A percentile compares a stretch with the other conserved stretches of the same genome.
These are phyloP conservation scores for Ecdyonurus torrentis DNA, from an alignment of 2,888 invertebrate species.

Conservation along the genomic window DNA sequence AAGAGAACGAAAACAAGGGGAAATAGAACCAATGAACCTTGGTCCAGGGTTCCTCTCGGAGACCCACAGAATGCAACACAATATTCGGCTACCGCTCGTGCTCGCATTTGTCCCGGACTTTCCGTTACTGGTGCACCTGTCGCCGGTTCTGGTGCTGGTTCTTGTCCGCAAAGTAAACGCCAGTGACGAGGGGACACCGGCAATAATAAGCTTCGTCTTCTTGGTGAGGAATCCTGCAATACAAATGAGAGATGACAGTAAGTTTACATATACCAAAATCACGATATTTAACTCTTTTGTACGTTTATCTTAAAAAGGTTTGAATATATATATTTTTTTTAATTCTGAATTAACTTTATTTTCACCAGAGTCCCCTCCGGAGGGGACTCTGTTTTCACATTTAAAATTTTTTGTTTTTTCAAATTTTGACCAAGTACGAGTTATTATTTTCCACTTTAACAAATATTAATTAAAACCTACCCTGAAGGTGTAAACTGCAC, in stretches of 20 bases:
- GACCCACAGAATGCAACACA: constrained; percentile 43
- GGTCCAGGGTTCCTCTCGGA: constrained; percentile 39
- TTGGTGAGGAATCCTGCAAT: not conserved
- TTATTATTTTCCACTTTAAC: too few species aligned
- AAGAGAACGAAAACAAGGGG: constrained; percentile 40
- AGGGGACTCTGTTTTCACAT: too few species aligned
- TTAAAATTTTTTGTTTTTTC: too few species aligned
- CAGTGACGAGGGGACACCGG: not conserved
- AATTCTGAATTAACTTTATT: too few species aligned
- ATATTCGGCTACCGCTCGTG: constrained; percentile 31
- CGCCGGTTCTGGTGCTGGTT: not conserved
- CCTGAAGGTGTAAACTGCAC: not conserved
- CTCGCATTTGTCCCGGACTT: constrained; percentile 18
- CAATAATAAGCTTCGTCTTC: not conserved
- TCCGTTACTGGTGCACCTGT: constrained; percentile 4
- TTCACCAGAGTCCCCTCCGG: too few species aligned
- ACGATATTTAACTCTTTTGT: too few species aligned
- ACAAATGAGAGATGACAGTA: too few species aligned
- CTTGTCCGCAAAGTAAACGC: not conserved
- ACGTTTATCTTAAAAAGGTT: too few species aligned
- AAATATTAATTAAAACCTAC: not conserved
- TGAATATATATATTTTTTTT: too few species aligned
- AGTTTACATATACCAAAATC: too few species aligned
- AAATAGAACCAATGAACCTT: constrained; percentile 40
- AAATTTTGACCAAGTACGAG: too few species aligned